phyloP scores from a whole-genome alignment of 1,140 invertebrate genomes.

The Metaphire vulgaris region DNA sequence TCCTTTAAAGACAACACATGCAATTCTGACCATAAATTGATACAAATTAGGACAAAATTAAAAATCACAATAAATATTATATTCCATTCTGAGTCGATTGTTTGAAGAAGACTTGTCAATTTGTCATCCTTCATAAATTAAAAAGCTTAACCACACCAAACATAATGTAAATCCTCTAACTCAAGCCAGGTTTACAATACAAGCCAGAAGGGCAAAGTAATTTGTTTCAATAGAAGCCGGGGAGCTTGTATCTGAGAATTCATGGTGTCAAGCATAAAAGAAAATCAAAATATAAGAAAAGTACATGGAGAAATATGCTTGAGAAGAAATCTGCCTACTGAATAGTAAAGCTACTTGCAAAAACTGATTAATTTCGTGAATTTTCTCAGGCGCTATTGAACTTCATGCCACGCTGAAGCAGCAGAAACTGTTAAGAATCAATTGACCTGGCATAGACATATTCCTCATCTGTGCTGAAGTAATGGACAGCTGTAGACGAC shows the following conservation, averaged over 20 bases:
- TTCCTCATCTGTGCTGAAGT: neutral
- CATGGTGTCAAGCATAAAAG: neutral
- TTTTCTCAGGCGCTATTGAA: too few species aligned
- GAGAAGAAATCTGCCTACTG: neutral
- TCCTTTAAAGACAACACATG: too few species aligned
- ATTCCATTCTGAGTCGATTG: neutral
- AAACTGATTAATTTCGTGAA: neutral
- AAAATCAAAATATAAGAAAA: neutral
- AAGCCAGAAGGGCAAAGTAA: too few species aligned
- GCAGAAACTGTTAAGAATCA: neutral
- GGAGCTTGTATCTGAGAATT: too few species aligned
- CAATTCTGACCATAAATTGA: neutral
- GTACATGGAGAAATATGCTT: neutral
- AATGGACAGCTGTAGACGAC: neutral
- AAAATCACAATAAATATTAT: neutral
- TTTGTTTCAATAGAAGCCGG: too few species aligned
- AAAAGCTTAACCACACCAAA: too few species aligned
- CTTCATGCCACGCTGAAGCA: too few species aligned
- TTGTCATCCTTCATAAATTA: too few species aligned
- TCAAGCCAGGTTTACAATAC: too few species aligned
- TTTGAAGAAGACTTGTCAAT: neutral
- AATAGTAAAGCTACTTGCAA: neutral
- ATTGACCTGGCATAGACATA: neutral
- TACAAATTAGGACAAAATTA: neutral
- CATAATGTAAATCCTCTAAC: too few species aligned